phyloP scores from a whole-genome alignment of 2,113 vertebrate genomes.

The Felis chaus region DNA sequence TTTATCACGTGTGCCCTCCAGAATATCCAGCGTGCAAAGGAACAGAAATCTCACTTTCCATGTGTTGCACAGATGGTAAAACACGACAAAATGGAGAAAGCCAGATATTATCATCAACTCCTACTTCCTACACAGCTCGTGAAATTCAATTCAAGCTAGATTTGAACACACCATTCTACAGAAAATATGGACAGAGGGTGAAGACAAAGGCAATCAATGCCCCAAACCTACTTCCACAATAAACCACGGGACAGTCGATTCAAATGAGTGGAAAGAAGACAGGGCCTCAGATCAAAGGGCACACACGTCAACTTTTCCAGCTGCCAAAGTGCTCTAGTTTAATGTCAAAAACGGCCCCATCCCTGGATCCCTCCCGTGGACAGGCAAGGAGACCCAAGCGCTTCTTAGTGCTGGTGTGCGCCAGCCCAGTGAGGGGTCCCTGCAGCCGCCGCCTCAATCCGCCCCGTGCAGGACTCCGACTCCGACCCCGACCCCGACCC shows the following conservation, averaged over 20 bases:
- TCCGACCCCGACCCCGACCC: no score
- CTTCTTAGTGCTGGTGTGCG: no score
- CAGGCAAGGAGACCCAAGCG: not conserved
- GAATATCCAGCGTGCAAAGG: not conserved
- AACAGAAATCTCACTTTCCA: slow-evolving; percentile 16
- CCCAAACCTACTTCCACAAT: not conserved
- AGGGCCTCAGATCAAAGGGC: not conserved
- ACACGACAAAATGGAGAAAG: not conserved
- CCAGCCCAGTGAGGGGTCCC: no score
- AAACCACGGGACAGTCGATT: not conserved
- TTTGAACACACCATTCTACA: not conserved
- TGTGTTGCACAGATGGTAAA: slow-evolving; percentile 44
- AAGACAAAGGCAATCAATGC: not conserved
- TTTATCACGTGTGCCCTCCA: not conserved
- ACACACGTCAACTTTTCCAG: not conserved
- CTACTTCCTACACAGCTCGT: slow-evolving; percentile 13
- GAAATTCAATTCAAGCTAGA: slow-evolving; percentile 25
- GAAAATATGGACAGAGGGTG: not conserved
- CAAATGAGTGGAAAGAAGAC: not conserved
- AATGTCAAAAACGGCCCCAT: not conserved
- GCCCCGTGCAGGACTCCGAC: no score
- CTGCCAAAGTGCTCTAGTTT: not conserved
- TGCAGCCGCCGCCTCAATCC: no score
- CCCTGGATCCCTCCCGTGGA: not conserved
- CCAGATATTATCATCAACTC: not conserved